phyloP scores from a whole-genome alignment of 2,113 vertebrate genomes.

The Propithecus coquereli region DNA sequence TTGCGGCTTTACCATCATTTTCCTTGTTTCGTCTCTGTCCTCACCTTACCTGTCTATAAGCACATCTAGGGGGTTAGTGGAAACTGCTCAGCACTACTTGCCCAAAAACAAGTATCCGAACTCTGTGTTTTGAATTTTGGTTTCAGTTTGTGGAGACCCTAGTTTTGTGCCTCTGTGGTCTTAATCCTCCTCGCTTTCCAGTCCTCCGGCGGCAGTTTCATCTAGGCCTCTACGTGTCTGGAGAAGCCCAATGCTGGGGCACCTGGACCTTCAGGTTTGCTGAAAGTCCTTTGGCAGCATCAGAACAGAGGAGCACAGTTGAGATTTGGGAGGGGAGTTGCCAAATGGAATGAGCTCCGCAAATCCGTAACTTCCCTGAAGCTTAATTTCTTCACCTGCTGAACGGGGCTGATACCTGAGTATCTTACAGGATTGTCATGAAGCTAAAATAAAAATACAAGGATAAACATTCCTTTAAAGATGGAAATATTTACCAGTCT shows the following conservation, averaged over 20 bases:
- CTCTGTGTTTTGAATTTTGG: background rate
- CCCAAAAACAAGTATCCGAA: background rate
- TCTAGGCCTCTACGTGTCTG: fast-evolving
- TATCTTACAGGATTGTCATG: background rate
- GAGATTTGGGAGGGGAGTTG: background rate
- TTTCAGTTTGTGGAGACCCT: background rate
- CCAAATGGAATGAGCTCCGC: background rate
- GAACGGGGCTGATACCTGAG: background rate
- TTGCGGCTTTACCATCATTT: background rate
- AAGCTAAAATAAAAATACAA: background rate
- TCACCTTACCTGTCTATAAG: background rate
- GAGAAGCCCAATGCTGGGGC: background rate
- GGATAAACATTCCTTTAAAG: background rate
- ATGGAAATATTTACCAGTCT: background rate
- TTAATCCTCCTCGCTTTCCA: too few species aligned
- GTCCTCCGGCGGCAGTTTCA: fast-evolving
- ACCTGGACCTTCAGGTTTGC: background rate
- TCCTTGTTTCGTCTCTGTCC: background rate
- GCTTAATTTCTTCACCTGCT: background rate
- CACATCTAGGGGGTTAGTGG: background rate
- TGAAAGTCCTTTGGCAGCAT: background rate
- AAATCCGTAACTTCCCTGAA: background rate
- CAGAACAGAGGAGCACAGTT: background rate
- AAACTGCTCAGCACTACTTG: background rate
- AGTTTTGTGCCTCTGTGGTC: background rate